Evolutionary conservation across 2,797 vertebrate genomes (phyloP), one percentile per base, ranked within the genome.

Genomic region (Liasis olivaceus): DNA sequence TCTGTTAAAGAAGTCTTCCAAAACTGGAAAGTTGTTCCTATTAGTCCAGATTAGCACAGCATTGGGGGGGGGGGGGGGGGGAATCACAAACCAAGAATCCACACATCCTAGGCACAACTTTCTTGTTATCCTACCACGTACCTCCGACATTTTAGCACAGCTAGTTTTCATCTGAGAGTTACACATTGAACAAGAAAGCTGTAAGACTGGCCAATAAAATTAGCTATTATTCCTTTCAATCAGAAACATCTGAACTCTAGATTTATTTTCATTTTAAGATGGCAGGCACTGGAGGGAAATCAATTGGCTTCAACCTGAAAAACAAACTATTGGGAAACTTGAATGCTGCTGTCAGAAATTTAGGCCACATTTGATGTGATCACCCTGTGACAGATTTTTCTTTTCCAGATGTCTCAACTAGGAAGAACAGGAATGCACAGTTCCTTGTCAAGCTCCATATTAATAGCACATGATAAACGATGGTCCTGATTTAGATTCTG

Each of bases 231-330:
- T 54, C 51, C n/a, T 63, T 58, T 89, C 85, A 58, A 3, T 6
- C 15, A 14, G 36, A 87, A 77, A 77, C 28, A 54, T 63, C 58
- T 14, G 64, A 31, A 69, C 6, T 26, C n/a, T 59, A 62, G 56
- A 87, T 87, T 90, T 56, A 90, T 93, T 87, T 59, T 31, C 51
- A 62, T 87, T 66, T 87, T 56, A 81, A 51, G 9, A 17, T 64
- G 31, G 69, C 59, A 64, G 5, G 59, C 22, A 54, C n/a, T 4
- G 60, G 3, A 22, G 72, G 28, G 56, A 36, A 86, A 86, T 87
- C 84, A 86, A 13, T 31, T 28, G 51, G 14, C 42, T 28, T 77
- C 31, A 42, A 63, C n/a, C 26, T 87, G 22, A 13, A n/a, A 51
- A 63, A 81, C n/a, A 69, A 69, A 60, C 22, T 81, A 31, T 63